phyloP scores from a whole-genome alignment of 1,140 invertebrate species.

The Venturia canescens region DNA sequence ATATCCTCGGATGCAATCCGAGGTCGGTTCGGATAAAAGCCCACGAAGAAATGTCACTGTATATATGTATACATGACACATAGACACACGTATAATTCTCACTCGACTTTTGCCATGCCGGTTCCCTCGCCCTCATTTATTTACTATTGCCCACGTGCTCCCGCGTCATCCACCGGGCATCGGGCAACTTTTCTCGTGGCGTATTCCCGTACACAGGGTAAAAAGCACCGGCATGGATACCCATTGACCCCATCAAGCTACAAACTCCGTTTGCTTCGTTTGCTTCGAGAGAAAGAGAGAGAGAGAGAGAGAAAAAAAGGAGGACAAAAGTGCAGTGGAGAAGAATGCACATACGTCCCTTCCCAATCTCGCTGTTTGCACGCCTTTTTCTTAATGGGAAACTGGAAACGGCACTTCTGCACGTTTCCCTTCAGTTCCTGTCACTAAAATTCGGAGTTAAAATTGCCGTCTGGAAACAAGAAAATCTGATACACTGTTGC shows the following conservation, averaged over 20 bases:
- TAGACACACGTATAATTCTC: neutral
- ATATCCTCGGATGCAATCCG: neutral
- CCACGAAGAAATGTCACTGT: neutral
- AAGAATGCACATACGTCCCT: neutral
- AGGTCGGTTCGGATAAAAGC: neutral
- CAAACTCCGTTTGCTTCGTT: slow-evolving; percentile 13
- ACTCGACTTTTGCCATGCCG: neutral
- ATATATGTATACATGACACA: neutral
- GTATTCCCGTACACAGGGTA: neutral
- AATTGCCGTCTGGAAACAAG: no score
- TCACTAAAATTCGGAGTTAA: no score
- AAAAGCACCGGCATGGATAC: neutral
- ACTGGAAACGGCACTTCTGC: neutral
- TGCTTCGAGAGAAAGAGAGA: neutral
- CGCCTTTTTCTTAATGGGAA: neutral
- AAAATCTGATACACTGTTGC: neutral
- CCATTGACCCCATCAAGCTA: slow-evolving; percentile 2
- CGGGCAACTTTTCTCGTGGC: neutral
- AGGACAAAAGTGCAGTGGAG: neutral
- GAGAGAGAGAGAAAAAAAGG: no score
- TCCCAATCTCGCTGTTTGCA: neutral
- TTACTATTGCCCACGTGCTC: neutral
- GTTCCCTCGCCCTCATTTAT: neutral
- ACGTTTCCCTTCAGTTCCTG: neutral
- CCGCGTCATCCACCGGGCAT: slow-evolving; percentile 19